These are phyloP conservation scores for Steromphala cineraria DNA, from an alignment of 2,888 invertebrate genomes.

Conservation along the genomic window DNA sequence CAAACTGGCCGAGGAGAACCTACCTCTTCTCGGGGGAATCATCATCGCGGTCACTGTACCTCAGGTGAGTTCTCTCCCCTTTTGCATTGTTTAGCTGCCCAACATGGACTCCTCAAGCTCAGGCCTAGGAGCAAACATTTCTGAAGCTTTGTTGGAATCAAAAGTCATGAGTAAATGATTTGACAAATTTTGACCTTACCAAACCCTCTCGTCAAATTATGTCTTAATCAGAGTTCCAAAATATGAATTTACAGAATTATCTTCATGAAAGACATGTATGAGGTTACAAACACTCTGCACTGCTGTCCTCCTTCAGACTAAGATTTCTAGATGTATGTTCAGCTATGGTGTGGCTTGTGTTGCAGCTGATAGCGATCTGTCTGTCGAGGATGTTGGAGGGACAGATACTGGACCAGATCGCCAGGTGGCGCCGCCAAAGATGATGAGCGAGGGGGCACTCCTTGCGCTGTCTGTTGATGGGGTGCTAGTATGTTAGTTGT, in stretches of 20 bases:
- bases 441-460: background rate
- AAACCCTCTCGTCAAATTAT: too few species aligned
- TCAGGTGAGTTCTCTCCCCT: slow-evolving; percentile 42
- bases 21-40: slow-evolving; percentile 65
- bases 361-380: slow-evolving; percentile 56
- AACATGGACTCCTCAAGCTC: too few species aligned
- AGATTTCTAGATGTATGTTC: background rate
- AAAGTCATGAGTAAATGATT: too few species aligned
- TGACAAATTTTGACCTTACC: too few species aligned
- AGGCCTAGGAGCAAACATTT: too few species aligned
- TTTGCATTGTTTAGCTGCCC: background rate
- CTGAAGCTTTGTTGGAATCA: too few species aligned
- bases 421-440: slow-evolving; percentile 40
- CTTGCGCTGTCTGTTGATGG: too few species aligned
- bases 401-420: slow-evolving; percentile 60
- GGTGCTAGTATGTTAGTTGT: too few species aligned
- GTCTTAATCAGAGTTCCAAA: too few species aligned
- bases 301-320: background rate
- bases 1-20: slow-evolving; percentile 53
- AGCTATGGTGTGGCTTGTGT: slow-evolving; percentile 6
- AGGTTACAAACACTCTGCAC: too few species aligned
- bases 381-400: slow-evolving; percentile 53
- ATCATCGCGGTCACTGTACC: slow-evolving; percentile 62
- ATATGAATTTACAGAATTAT: too few species aligned
- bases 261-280: too few species aligned